A percentile compares a stretch with the other conserved stretches of the same genome.
Conservation (phyloP, 2,888 invertebrate genomes). For the Ectobius pallidus region DNA sequence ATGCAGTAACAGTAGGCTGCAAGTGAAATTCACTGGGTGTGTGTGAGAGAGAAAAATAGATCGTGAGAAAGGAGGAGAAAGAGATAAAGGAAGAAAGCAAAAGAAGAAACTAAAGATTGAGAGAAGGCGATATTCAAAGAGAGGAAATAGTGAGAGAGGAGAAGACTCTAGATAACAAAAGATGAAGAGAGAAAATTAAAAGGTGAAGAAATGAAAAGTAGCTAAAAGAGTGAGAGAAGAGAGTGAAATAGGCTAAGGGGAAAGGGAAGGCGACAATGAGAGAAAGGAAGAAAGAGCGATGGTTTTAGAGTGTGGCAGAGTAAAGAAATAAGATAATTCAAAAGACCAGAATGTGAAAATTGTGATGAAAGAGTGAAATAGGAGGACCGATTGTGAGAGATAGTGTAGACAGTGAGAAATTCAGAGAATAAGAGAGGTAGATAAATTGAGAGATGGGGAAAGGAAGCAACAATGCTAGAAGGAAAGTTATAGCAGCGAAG, state of each 20-base stretch:
- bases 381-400: too few species aligned
- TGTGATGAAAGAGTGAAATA: too few species aligned
- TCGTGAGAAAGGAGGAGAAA: background rate
- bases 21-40: too few species aligned
- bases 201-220: background rate
- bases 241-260: background rate
- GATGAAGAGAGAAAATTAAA: background rate
- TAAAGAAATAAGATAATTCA: too few species aligned
- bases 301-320: background rate
- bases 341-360: too few species aligned
- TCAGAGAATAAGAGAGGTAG: too few species aligned
- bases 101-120: background rate
- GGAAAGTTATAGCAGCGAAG: too few species aligned
- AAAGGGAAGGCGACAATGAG: background rate
- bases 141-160: background rate
- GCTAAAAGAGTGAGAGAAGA: background rate
- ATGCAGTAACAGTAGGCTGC: too few species aligned
- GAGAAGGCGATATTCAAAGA: background rate
- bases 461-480: too few species aligned
- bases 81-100: background rate
- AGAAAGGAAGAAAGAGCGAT: background rate
- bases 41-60: background rate
- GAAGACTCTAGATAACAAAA: background rate
- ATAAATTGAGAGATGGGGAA: too few species aligned
- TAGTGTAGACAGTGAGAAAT: too few species aligned